phyloP scores from a whole-genome alignment of 2,797 vertebrate genomes.

The Cyprinella venusta region DNA sequence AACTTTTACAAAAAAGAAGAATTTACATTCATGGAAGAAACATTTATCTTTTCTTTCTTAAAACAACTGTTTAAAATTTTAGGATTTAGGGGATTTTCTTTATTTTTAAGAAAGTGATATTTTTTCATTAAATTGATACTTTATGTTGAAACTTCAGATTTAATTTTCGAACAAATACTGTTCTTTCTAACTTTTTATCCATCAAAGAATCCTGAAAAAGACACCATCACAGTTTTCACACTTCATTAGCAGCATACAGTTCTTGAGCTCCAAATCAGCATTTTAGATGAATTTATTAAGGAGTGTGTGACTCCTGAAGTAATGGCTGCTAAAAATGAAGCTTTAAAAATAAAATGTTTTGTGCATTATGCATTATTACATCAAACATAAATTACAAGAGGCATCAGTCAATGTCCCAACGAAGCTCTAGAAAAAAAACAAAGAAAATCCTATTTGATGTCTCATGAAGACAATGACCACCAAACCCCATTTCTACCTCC shows the following conservation, averaged over 20 bases:
- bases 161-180: neutral
- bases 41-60: neutral
- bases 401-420: neutral
- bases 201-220: neutral
- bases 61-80: neutral
- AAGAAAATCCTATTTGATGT: slow-evolving; percentile 26
- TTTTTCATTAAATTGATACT: neutral
- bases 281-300: neutral
- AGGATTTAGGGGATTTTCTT: too few species aligned
- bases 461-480: slow-evolving; percentile 12
- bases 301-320: neutral
- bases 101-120: neutral
- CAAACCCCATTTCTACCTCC: slow-evolving; percentile 56
- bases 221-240: neutral
- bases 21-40: neutral
- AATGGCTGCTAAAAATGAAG: neutral
- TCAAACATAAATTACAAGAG: neutral
- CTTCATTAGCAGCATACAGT: neutral
- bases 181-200: neutral
- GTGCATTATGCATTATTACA: neutral
- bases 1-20: neutral
- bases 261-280: neutral
- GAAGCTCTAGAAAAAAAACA: neutral
- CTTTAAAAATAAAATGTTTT: neutral
- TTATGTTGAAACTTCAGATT: neutral